Percentiles rank a stretch among this genome's conserved stretches.
Evolutionary conservation across 2,113 vertebrate genomes (phyloP).

Genomic region (Ophthalmolycus amberensis): DNA sequence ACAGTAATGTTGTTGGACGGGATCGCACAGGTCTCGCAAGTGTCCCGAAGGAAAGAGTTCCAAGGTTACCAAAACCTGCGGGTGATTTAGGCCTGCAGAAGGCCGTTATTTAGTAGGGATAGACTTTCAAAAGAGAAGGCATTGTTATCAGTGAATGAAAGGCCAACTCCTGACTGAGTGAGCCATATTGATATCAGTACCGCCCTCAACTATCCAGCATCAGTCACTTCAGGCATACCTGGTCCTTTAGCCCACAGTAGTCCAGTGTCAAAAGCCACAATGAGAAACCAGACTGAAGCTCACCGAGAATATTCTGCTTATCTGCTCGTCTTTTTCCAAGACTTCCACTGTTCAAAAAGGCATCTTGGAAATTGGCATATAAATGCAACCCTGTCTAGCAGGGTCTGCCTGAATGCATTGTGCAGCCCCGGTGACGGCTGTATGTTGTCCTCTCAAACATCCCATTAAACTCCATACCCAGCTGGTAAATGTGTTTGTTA

Average conservation of each 20-base stretch:
- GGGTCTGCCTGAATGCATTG: constrained; percentile 1
- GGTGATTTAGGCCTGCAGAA: background rate
- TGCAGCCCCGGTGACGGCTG: background rate
- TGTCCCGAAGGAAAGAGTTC: too few species aligned
- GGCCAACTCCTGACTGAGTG: background rate
- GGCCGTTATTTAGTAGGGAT: too few species aligned
- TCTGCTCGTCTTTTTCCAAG: background rate
- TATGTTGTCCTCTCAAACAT: constrained; percentile 4
- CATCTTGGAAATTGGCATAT: background rate
- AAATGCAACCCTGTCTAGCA: background rate
- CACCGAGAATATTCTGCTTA: background rate
- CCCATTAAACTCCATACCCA: constrained; percentile 11
- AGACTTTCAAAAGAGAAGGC: too few species aligned
- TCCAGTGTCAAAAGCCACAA: background rate
- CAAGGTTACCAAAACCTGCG: too few species aligned
- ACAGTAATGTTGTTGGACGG: too few species aligned
- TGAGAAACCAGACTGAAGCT: background rate
- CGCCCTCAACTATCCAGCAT: background rate
- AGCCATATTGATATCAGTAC: background rate
- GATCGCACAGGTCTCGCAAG: too few species aligned
- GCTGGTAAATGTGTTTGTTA: constrained; percentile 24
- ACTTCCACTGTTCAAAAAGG: background rate
- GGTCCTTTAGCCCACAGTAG: background rate
- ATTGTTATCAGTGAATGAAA: background rate
- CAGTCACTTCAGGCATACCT: background rate